These are phyloP conservation scores for Nudaria mundana DNA, from an alignment of 2,888 invertebrate species.

Conservation along the genomic window DNA sequence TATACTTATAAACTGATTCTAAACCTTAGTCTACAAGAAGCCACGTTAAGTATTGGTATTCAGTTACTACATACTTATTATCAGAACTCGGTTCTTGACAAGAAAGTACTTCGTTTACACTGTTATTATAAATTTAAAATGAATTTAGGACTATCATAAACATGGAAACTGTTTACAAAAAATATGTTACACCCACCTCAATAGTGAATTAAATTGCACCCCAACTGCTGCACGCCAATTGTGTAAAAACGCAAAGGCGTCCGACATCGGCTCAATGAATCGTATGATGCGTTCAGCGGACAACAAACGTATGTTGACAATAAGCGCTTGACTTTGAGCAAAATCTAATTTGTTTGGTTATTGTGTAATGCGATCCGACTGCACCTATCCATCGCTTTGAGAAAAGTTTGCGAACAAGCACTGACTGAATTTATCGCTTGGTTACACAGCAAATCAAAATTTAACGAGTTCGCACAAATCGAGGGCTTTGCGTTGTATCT, in stretches of 20 bases:
- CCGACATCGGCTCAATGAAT: constrained; percentile 69
- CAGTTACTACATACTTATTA: too few species aligned
- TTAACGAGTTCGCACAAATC: constrained; percentile 74
- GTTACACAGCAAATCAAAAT: constrained; percentile 79
- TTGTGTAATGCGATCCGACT: constrained; percentile 73
- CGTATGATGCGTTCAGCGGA: constrained; percentile 67
- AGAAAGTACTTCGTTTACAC: too few species aligned
- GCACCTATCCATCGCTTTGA: constrained; percentile 56
- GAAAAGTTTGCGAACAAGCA: constrained; percentile 52
- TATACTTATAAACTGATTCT: too few species aligned
- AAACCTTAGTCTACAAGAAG: too few species aligned
- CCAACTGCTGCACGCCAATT: constrained; percentile 13
- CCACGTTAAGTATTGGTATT: too few species aligned
- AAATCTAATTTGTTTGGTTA: constrained; percentile 80
- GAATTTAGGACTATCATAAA: too few species aligned
- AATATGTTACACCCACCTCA: neutral
- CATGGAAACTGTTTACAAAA: neutral
- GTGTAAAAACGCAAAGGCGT: constrained; percentile 63
- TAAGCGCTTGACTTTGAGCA: constrained; percentile 77
- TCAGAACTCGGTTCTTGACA: too few species aligned
- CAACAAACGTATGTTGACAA: constrained; percentile 74
- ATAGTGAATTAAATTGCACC: constrained; percentile 16
- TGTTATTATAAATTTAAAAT: too few species aligned
- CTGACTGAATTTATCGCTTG: constrained; percentile 71
- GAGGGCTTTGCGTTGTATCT: constrained; percentile 54